Base-by-base conservation (phyloP, 2,113 vertebrate species). In the Alosa alosa region DNA sequence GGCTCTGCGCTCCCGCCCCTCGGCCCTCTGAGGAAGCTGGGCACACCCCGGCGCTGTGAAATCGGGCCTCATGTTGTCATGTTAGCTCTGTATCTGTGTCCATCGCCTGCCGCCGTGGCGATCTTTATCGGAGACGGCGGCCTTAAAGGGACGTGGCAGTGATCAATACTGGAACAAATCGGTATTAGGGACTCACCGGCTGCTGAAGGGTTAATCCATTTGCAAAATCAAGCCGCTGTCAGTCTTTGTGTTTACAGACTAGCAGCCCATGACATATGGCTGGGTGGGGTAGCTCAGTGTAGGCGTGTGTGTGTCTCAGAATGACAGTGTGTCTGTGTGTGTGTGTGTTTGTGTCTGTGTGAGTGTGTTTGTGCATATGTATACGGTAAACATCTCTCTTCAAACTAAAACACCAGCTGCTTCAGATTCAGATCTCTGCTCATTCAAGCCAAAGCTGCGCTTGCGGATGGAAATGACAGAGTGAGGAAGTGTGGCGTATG, bases 121-220 rank as follows among this genome's bases (percentile, higher is more conserved):
- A 44, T 46, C 22, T 25, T 31, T 20, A 78, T 78, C 31, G 39
- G 72, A 78, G 72, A 57, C 85, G 52, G 75, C 87, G 82, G 52
- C 83, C 85, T 88, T 89, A 88, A 91, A 90, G 46, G 22, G 84
- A 88, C 68, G 84, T 82, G 81, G 82, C 82, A 84, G 44, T 95
- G 94, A 96, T 96, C 95, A 95, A 95, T 96, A 96, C 91, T 94
- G 95, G 94, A 94, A 96, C 93, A 95, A 96, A 96, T 96, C 88
- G 88, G 89, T 83, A 89, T 86, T 85, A 90, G 81, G 83, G 75
- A 31, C 88, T 87, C 82, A n/a, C 25, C 83, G 78, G 93, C 92
- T 96, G 95, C 92, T 94, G 57, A 95, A 95, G 95, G 96, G 95
- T 94, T 95, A 96, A 97, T 96, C 92, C 90, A 88, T 92, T 88